Base-by-base conservation (phyloP, 2,888 invertebrate genomes). In the Drosophila buzzatii region DNA sequence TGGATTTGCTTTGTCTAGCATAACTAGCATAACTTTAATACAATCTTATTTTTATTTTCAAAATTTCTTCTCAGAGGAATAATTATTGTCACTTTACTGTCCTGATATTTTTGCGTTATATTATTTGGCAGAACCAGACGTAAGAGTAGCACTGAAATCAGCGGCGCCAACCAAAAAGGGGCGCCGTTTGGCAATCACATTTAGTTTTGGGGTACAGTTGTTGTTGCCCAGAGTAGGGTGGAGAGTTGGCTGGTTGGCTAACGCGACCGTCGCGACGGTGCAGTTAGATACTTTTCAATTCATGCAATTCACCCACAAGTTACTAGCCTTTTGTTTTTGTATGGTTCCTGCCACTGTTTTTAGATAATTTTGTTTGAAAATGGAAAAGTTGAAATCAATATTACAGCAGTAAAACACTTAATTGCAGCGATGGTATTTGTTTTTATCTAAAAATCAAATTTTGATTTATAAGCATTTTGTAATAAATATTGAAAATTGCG, bases 121-220 rank as follows among this genome's bases (percentile, higher is more conserved):
- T 70, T 81, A 65, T 74, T 78, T 70, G 63, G 67, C 37, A 70
- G 20, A 33, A 44, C 16, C 20, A 62, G 59, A 35, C 59, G 39
- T 49, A 59, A 35, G 41, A 62, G 58, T 37, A 55, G 57, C 65
- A 53, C 39, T 49, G 55, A 53, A 58, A 58, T 33, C 20, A 60
- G 18, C 47, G 82, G 81, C 82, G 79, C 70, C 80, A 76, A 41
- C 14, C 53, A 42, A 65, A 65, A 62, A 53, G 51, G 77, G 85
- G 80, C 89, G 85, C 90, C 89, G 68, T 81, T 85, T 77, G 82
- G 80, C 88, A 85, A 84, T 85, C 82, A 82, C 81, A 83, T 87
- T 79, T 83, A 82, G 80, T 77, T 77, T 80, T 76, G 67, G 51
- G 63, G 53, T 61, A 60, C 58, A 60, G 51, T 37, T 61, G 51